Evolutionary conservation across 23 tunicate genomes (phyloP).

Genomic region (Clavelina lepadiformis): DNA sequence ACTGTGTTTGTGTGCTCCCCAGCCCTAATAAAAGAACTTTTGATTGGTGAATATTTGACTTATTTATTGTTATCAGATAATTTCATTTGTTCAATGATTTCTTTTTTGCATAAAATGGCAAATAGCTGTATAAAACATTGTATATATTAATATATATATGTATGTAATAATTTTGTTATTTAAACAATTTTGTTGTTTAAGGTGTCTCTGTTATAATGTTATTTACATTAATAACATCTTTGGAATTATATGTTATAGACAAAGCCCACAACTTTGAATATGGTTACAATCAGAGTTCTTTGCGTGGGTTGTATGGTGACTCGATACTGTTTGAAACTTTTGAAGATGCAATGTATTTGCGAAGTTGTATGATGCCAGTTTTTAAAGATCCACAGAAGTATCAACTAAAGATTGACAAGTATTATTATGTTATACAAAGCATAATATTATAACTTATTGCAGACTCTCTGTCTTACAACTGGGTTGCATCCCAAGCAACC

Average conservation of each 20-base stretch:
- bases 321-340: conserved; percentile 62
- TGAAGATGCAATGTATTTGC: conserved; percentile 21
- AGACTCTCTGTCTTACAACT: too few species aligned
- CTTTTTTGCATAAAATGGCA: neutral
- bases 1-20: conserved; percentile 62
- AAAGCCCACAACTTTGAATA: conserved; percentile 42
- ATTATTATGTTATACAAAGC: too few species aligned
- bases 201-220: neutral
- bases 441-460: too few species aligned
- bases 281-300: conserved; percentile 49
- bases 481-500: too few species aligned
- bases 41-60: conserved; percentile 6
- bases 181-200: neutral
- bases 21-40: conserved; percentile 26
- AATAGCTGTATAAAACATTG: neutral
- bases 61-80: neutral
- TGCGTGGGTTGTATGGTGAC: conserved; percentile 63
- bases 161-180: neutral
- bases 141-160: neutral
- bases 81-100: neutral
- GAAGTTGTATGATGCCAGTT: conserved; percentile 25
- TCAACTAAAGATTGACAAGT: conserved; percentile 12
- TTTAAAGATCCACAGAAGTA: conserved; percentile 21
- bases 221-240: neutral
- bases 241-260: conserved; percentile 12